These are phyloP conservation scores for Rotaria sp. DNA, from an alignment of 2,888 invertebrate genomes.

Conservation along the genomic window DNA sequence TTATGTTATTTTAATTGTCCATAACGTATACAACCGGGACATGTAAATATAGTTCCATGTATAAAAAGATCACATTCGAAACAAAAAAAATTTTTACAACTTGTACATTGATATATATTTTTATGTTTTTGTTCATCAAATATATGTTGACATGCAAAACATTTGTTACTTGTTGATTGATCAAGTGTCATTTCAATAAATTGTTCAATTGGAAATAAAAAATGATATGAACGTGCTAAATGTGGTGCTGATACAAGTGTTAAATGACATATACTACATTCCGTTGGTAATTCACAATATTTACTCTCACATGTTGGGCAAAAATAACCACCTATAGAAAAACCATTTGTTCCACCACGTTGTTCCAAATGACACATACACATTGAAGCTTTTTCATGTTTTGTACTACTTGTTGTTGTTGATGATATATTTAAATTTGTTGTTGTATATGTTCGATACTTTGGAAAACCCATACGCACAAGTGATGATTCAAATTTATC, in stretches of 20 bases:
- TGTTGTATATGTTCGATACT: slow-evolving; percentile 41
- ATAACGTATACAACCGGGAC: slow-evolving; percentile 73
- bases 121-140: slow-evolving; percentile 40
- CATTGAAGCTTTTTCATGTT: slow-evolving; percentile 67
- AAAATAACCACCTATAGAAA: slow-evolving; percentile 55
- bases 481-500: slow-evolving; percentile 67
- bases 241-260: slow-evolving; percentile 95
- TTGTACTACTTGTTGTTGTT: slow-evolving; percentile 46
- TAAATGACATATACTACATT: slow-evolving; percentile 85
- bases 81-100: slow-evolving; percentile 75
- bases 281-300: slow-evolving; percentile 93
- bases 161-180: slow-evolving; percentile 40
- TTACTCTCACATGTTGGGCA: slow-evolving; percentile 82
- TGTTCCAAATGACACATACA: slow-evolving; percentile 74
- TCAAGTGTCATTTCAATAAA: slow-evolving; percentile 65
- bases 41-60: slow-evolving; percentile 84
- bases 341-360: slow-evolving; percentile 33
- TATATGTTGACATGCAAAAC: slow-evolving; percentile 40
- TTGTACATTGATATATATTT: slow-evolving; percentile 68
- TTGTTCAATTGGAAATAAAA: slow-evolving; percentile 81
- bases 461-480: slow-evolving; percentile 46
- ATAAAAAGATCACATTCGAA: slow-evolving; percentile 90
- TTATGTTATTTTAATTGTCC: neutral
- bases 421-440: neutral
- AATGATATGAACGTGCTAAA: slow-evolving; percentile 90